Evolutionary conservation across 2,113 vertebrate species (phyloP), one percentile per base, ranked within the genome.

Genomic region (Periophthalmodon schlosseri): DNA sequence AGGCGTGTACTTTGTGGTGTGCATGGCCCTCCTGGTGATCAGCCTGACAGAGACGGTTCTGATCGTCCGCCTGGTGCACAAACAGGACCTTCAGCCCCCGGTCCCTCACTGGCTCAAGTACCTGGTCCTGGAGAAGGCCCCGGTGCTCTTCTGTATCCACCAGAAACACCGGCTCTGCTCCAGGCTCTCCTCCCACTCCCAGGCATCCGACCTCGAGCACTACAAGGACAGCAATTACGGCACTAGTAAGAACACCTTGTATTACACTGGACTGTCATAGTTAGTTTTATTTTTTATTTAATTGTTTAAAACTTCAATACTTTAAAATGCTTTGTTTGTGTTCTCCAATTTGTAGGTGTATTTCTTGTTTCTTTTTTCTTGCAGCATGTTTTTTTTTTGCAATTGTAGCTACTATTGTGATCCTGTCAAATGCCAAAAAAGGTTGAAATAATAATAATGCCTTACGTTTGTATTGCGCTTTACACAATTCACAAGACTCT

Each of bases 1-100:
- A 99, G 97, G 97, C 11, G 91, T 96, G 81, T 99, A 99, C 85
- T 99, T 99, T 0, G 95, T 99, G 67, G 98, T 99, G 24, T 99
- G 98, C 91, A 99, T 99, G 98, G 98, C 97, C 0, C 91, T 99
- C 70, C 92, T 99, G 15, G 97, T 99, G 74, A 94, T 99, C 89
- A 99, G 98, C 89, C 90, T 99, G 76, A 96, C 94, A 0, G 97
- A 99, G 87, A 99, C 97, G 0, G 97, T 98, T 82, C 82, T 99
- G 83, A 98, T 99, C 0, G 97, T 99, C 65, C 89, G 95, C 28
- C 86, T 99, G 90, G 96, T 99, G 18, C 97, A 99, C 87, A 96
- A 97, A 73, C 97, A 99, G 75, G 96, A 99, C 73, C 92, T 99
- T 76, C 97, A 98, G 91, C 92, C 94, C 1, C 96, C 94, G 0